These are phyloP conservation scores for Gymnocheta viridis DNA, from an alignment of 2,888 invertebrate species.

Conservation along the genomic window DNA sequence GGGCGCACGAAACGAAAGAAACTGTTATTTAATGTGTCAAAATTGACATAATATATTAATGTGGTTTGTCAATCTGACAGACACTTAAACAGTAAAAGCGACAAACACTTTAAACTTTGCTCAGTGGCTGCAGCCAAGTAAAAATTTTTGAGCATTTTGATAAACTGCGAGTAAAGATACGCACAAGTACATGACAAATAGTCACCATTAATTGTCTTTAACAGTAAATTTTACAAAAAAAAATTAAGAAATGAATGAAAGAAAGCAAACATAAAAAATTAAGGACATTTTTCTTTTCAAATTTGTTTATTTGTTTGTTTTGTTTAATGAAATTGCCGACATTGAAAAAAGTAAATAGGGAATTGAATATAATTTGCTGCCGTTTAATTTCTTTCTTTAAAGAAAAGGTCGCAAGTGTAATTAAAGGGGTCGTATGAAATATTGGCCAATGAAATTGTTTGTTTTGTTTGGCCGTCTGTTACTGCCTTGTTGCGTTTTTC, in stretches of 20 bases:
- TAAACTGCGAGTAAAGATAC: neutral
- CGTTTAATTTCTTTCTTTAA: neutral
- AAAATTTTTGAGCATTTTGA: constrained; percentile 11
- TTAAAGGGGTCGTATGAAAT: neutral
- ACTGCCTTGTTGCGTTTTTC: too few relatives aligned
- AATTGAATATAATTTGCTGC: constrained; percentile 13
- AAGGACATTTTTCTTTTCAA: constrained; percentile 28
- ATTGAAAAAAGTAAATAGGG: constrained; percentile 24
- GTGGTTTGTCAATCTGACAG: constrained; percentile 46
- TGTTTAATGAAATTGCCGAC: constrained; percentile 1
- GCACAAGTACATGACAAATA: constrained; percentile 58
- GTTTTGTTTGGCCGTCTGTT: too few relatives aligned
- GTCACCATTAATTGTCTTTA: constrained; percentile 44
- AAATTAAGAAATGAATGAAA: neutral
- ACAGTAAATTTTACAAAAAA: constrained; percentile 29
- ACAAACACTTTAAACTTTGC: neutral
- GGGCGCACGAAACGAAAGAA: neutral
- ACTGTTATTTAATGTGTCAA: constrained; percentile 63
- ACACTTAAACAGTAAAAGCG: neutral
- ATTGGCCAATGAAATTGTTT: neutral
- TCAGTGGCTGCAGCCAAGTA: neutral
- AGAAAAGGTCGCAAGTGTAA: neutral
- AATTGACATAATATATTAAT: constrained; percentile 66
- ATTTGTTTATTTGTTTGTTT: neutral
- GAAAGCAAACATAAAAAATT: constrained; percentile 25